Evolutionary conservation across 2,797 vertebrate species (phyloP).

Genomic region (Gobionotothen gibberifrons): DNA sequence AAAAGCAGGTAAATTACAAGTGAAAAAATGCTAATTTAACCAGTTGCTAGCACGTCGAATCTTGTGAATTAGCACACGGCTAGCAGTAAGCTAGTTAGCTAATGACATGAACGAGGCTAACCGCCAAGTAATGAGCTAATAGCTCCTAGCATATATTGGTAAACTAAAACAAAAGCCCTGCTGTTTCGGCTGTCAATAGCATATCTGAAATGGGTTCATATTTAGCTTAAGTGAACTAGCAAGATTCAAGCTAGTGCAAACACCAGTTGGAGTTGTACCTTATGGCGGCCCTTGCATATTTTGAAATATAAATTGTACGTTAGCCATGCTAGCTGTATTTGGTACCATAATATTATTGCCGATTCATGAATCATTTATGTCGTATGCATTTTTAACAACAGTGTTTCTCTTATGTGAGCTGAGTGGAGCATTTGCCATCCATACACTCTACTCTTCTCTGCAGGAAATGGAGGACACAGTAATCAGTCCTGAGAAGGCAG

Average conservation of each 20-base stretch:
- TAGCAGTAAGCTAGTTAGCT: constrained; percentile 64
- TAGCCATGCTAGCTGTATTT: neutral
- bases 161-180: neutral
- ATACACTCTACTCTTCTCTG: constrained; percentile 21
- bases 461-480: constrained; percentile 98
- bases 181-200: neutral
- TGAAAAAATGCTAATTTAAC: neutral
- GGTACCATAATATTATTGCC: neutral
- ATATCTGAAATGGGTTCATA: neutral
- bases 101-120: constrained; percentile 25
- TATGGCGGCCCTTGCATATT: constrained; percentile 27
- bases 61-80: constrained; percentile 21
- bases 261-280: constrained; percentile 30
- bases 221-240: constrained; percentile 8
- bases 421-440: neutral
- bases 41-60: constrained; percentile 1
- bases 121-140: constrained; percentile 17
- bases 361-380: neutral
- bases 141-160: neutral
- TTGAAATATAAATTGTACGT: neutral
- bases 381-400: neutral
- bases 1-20: constrained; percentile 87
- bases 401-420: neutral
- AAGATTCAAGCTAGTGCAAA: constrained; percentile 37
- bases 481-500: constrained; percentile 94